Evolutionary conservation across 2,797 vertebrate genomes (phyloP).

Genomic region (Adrianichthys oophorus): DNA sequence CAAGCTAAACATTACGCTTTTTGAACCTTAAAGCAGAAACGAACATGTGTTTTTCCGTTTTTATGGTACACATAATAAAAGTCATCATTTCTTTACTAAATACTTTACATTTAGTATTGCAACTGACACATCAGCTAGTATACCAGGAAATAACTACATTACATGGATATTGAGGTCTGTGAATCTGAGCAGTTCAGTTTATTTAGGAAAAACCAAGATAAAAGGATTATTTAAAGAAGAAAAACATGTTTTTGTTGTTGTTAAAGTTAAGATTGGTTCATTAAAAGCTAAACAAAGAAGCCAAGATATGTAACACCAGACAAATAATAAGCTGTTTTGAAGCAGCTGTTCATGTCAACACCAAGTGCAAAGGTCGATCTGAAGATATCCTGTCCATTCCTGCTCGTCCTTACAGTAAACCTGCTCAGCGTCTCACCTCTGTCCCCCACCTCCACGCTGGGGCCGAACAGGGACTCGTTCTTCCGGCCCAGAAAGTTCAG

Average conservation of each 20-base stretch:
- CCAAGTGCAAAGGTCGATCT: constrained; percentile 47
- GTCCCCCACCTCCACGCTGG: constrained; percentile 67
- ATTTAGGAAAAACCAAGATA: neutral
- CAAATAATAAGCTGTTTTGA: neutral
- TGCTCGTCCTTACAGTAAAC: neutral
- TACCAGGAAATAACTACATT: neutral
- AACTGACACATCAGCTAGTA: neutral
- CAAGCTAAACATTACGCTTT: neutral
- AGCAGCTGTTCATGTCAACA: constrained; percentile 6
- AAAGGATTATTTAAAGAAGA: neutral
- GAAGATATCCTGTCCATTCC: neutral
- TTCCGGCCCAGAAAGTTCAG: constrained; percentile 72
- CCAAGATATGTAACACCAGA: neutral
- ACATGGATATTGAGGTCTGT: neutral
- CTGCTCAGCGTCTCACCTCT: constrained; percentile 65
- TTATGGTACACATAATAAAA: neutral
- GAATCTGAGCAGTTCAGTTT: neutral
- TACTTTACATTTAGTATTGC: neutral
- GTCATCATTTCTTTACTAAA: neutral
- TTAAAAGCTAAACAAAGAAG: no score
- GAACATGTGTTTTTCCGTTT: neutral
- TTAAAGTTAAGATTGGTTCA: neutral
- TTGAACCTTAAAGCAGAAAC: neutral
- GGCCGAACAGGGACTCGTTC: constrained; percentile 74
- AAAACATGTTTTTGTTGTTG: neutral